phyloP scores from a whole-genome alignment of 1,140 invertebrate species.

The Varroa destructor region DNA sequence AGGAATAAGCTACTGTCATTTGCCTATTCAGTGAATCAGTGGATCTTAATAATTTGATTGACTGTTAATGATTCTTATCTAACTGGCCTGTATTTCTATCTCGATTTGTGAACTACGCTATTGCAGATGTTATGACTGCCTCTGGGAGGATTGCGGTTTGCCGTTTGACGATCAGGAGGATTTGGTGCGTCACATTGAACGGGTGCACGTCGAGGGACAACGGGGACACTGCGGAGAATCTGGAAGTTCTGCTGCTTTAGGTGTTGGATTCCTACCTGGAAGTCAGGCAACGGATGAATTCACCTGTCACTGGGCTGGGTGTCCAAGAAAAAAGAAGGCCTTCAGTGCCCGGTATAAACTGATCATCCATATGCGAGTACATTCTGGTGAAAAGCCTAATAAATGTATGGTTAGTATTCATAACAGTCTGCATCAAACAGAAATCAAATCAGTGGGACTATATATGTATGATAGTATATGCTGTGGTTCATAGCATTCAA shows the following conservation, averaged over 20 bases:
- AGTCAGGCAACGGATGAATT: conserved; percentile 57
- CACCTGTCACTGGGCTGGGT: conserved; percentile 78
- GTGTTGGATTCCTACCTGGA: background rate
- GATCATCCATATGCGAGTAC: conserved; percentile 88
- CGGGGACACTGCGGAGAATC: conserved; percentile 38
- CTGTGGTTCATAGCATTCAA: background rate
- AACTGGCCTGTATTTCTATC: no score
- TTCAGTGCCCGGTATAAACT: conserved; percentile 94
- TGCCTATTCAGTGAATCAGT: no score
- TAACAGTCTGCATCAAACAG: conserved; percentile 33
- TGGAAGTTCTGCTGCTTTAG: no score
- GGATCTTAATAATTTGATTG: no score
- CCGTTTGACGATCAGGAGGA: conserved; percentile 60
- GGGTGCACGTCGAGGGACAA: conserved; percentile 68
- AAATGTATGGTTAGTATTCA: conserved; percentile 69
- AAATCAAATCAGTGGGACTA: background rate
- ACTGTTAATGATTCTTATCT: no score
- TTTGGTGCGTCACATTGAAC: conserved; percentile 79
- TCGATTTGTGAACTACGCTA: background rate
- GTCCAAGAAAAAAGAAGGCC: conserved; percentile 63
- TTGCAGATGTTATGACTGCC: conserved; percentile 44
- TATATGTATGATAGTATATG: background rate
- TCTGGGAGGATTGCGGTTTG: conserved; percentile 70
- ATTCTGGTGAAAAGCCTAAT: conserved; percentile 89
- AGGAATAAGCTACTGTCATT: no score